Evolutionary conservation across 2,888 invertebrate species (phyloP).

Genomic region (Xestoiulus laeticollis): DNA sequence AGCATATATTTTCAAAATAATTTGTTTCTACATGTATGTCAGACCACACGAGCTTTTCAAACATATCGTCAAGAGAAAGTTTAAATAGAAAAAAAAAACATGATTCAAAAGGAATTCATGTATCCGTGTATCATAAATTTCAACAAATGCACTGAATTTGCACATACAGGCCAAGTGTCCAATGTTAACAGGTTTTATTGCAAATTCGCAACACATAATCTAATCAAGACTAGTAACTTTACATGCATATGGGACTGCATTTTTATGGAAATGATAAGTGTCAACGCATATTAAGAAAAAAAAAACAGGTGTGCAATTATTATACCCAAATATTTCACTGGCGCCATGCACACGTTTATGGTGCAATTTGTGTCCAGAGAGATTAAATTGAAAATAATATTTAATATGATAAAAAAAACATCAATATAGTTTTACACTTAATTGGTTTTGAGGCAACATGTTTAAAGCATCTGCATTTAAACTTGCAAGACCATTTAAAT

Average conservation of each 20-base stretch:
- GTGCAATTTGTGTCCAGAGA: neutral
- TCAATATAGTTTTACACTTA: neutral
- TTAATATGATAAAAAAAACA: neutral
- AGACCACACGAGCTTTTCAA: too few relatives aligned
- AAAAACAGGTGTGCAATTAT: neutral
- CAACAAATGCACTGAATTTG: too few relatives aligned
- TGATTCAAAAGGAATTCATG: neutral
- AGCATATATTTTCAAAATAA: too few relatives aligned
- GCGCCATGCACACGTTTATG: neutral
- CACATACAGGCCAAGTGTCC: neutral
- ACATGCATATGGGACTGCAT: neutral
- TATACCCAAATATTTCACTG: neutral
- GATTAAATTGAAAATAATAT: conserved; percentile 11
- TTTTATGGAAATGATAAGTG: neutral
- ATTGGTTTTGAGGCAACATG: neutral
- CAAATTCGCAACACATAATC: neutral
- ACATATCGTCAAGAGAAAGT: neutral
- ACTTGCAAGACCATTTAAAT: neutral
- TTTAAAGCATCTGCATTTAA: neutral
- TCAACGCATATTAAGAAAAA: neutral
- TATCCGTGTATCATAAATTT: too few relatives aligned
- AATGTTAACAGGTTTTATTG: neutral
- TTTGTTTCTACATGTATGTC: too few relatives aligned
- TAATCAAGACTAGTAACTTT: neutral
- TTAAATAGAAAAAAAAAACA: neutral